Base-by-base conservation (phyloP, 2,888 invertebrate genomes). In the Sarcophaga variegata region DNA sequence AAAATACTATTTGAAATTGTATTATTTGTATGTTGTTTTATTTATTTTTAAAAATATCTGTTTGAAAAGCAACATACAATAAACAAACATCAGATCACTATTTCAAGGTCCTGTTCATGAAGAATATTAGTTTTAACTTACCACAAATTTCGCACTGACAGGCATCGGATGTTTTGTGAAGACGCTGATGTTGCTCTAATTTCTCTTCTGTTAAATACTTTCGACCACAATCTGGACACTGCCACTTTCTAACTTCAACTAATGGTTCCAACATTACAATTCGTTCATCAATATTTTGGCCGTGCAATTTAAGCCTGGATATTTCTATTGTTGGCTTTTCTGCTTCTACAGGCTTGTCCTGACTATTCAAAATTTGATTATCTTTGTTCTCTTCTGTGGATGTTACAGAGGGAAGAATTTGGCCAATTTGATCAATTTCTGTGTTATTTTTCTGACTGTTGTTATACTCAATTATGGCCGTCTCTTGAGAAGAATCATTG, bases 181-280 rank as follows among this genome's bases (percentile, higher is more conserved):
- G 83, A 20, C 88, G 75, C 2, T 67, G 74, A 66, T 90, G 89
- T 27, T 81, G 67, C 59, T 85, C 78, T 0, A 90, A 85, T 63
- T 89, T 89, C 8, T 88, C 86, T 22, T 88, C 87, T 10, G 89
- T 66, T 4, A 86, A 14, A 22, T 88, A 89, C 4, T 70, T 82
- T 60, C 89, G 89, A 0, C 88, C 88, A 63, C 89, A 90, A 14
- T 87, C 74, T 69, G 79, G 60, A 59, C 90, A 90, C 22, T 85
- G 78, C 69, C 75, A 78, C 49, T 83, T 64, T 54, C 80, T 59
- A 8, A 69, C 22, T 70, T 72, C 84, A 27, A 80, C 54, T 49
- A 67, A 54, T 4, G 77, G 63, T 54, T 86, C 71, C 49, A 80
- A 69, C 17, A 62, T 22, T 59, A 62, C 0, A 3, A 67, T 77